Evolutionary conservation across 1,140 invertebrate species (phyloP), one percentile per base, ranked within the genome.

Genomic region (Heliothis virescens): DNA sequence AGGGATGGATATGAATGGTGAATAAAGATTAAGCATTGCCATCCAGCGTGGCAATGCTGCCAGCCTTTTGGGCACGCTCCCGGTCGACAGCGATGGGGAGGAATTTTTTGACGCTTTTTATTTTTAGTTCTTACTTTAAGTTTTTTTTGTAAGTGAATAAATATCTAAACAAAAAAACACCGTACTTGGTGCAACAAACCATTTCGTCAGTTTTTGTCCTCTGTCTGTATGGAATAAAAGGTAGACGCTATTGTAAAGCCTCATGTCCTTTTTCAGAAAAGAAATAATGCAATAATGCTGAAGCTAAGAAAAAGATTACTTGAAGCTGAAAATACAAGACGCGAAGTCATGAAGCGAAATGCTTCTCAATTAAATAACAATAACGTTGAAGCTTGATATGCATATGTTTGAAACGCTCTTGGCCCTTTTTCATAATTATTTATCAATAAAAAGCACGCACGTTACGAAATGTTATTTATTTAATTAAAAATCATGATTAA

Each of bases 271-370:
- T 91, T 89, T 53, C 84, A 94, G 92, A 94, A 94, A 88, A 83
- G 92, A 83, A 94, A 94, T 59, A 89, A 88, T 57, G 91, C 92
- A 4, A 91, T 94, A 59, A 92, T 93, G 90, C 80, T 92, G 34
- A 89, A 90, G 72, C 53, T 94, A 63, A 62, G 89, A 73, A 86
- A 89, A 9, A 88, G 89, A 62, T 79, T 94, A 13, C 76, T 92
- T 5, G 87, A 93, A 75, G 87, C 89, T 15, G 91, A 93, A 84
- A 86, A 89, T 34, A 65, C 79, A 15, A 83, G 91, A 76, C 84
- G 87, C 16, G 77, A 85, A 59, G 65, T 90, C 1, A 82, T 83
- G 63, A 85, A 86, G 21, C 47, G 72, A 48, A 77, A 62, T 55
- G 16, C 29, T 48, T 16, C 53, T 16, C 34, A 69, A 16, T 34